A percentile compares a stretch with the other conserved stretches of the same genome.
Conservation (phyloP, 2,888 invertebrate species). For the Hipparchia sbordonii region DNA sequence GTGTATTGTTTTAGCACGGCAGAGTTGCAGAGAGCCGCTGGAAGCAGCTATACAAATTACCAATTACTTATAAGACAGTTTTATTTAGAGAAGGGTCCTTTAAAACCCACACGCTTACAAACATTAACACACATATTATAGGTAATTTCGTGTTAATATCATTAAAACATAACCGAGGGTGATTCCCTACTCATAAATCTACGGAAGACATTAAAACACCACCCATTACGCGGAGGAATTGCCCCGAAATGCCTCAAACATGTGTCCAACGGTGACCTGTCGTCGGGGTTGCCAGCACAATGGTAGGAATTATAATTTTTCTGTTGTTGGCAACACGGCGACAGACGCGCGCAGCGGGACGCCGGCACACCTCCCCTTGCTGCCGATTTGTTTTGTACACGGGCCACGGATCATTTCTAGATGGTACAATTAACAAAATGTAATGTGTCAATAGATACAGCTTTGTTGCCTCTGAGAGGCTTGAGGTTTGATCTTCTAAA, state of each 20-base stretch:
- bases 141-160: conserved; percentile 58
- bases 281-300: conserved; percentile 78
- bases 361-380: conserved; percentile 75
- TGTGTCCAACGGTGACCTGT: conserved; percentile 81
- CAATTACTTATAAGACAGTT: neutral
- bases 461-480: conserved; percentile 42
- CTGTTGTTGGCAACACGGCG: conserved; percentile 76
- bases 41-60: no score
- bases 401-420: conserved; percentile 70
- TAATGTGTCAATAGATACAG: neutral
- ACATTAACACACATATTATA: conserved; percentile 44
- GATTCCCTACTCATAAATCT: conserved; percentile 71
- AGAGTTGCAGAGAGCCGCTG: no score
- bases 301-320: conserved; percentile 73
- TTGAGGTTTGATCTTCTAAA: neutral
- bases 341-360: conserved; percentile 79
- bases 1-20: no score
- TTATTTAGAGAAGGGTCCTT: neutral
- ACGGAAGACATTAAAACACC: conserved; percentile 75
- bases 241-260: conserved; percentile 80
- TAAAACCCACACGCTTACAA: neutral
- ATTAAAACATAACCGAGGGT: conserved; percentile 60
- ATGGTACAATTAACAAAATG: conserved; percentile 38
- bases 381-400: conserved; percentile 76
- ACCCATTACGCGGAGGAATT: conserved; percentile 78